Evolutionary conservation across 2,888 invertebrate species (phyloP).

Genomic region (Pandemis heparana): DNA sequence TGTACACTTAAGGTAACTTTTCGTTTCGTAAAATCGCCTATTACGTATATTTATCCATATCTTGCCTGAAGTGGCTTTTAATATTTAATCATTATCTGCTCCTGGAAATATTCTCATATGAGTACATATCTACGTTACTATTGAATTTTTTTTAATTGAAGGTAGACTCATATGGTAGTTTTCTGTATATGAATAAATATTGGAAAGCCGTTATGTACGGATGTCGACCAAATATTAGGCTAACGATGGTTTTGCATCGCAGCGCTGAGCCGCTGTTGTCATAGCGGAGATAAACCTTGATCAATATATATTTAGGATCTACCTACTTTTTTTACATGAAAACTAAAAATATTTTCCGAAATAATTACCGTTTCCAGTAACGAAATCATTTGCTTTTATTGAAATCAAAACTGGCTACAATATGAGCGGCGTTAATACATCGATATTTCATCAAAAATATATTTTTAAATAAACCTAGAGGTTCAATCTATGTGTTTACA

Average conservation of each 20-base stretch:
- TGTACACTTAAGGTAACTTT: slow-evolving; percentile 19
- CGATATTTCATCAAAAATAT: slow-evolving; percentile 50
- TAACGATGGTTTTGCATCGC: neutral
- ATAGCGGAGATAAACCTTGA: neutral
- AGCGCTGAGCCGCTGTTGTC: neutral
- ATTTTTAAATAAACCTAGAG: slow-evolving; percentile 33
- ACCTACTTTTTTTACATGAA: neutral
- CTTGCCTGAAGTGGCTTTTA: slow-evolving; percentile 7
- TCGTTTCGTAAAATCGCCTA: slow-evolving; percentile 15
- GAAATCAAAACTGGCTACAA: neutral
- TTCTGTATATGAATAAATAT: neutral
- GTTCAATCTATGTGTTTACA: slow-evolving; percentile 19
- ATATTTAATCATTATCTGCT: neutral
- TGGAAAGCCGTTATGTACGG: neutral
- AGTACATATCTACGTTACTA: neutral
- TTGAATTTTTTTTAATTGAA: neutral
- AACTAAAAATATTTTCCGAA: neutral
- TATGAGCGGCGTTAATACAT: slow-evolving; percentile 47
- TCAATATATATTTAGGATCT: neutral
- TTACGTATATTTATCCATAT: slow-evolving; percentile 6
- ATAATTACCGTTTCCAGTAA: neutral
- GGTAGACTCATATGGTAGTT: neutral
- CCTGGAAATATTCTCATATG: neutral
- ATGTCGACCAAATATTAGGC: neutral
- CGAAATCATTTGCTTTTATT: neutral